Evolutionary conservation across 2,888 invertebrate genomes (phyloP).

Genomic region (Endomychus coccineus): DNA sequence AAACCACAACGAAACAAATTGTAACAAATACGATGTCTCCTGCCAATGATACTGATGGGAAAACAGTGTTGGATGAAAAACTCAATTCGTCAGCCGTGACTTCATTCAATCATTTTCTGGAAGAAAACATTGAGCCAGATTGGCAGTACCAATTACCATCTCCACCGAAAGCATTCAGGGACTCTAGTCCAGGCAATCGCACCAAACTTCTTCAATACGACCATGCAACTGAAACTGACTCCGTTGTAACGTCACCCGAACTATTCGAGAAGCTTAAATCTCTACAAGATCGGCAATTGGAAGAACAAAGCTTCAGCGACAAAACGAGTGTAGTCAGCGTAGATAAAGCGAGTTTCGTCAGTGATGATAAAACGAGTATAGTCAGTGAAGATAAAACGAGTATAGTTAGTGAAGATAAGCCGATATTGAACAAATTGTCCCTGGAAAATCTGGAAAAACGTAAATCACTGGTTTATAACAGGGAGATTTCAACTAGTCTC

Average conservation of each 20-base stretch:
- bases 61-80: no score
- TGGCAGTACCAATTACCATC: slow-evolving; percentile 55
- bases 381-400: slow-evolving; percentile 29
- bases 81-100: no score
- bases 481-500: slow-evolving; percentile 42
- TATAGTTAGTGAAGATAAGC: slow-evolving; percentile 31
- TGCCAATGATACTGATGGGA: slow-evolving; percentile 2
- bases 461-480: slow-evolving; percentile 41
- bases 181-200: slow-evolving; percentile 37
- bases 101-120: no score
- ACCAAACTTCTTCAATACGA: slow-evolving; percentile 24
- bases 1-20: no score
- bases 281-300: slow-evolving; percentile 32
- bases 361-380: slow-evolving; percentile 12
- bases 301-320: slow-evolving; percentile 12
- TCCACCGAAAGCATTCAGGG: slow-evolving; percentile 52
- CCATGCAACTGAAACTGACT: slow-evolving; percentile 29
- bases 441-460: slow-evolving; percentile 41
- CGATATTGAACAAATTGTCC: slow-evolving; percentile 37
- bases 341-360: slow-evolving; percentile 27
- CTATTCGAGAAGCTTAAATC: slow-evolving; percentile 39
- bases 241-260: slow-evolving; percentile 41
- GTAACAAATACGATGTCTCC: background rate
- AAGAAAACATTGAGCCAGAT: slow-evolving; percentile 30
- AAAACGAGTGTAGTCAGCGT: slow-evolving; percentile 23